Conservation (phyloP, 2,888 invertebrate genomes). For the Achlya flavicornis region DNA sequence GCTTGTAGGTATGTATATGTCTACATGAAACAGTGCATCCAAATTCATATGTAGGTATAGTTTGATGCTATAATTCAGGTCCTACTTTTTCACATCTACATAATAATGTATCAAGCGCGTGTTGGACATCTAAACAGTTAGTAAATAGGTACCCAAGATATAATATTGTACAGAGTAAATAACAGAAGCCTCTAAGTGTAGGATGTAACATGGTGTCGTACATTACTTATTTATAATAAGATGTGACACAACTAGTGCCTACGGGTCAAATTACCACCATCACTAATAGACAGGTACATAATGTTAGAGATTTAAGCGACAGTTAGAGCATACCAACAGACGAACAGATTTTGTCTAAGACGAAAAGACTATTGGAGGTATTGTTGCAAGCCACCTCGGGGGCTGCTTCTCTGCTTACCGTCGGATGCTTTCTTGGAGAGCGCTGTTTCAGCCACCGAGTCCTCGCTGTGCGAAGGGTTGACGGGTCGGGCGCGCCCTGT, state of each 20-base stretch:
- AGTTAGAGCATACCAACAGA: slow-evolving; percentile 66
- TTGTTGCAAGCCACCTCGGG: slow-evolving; percentile 37
- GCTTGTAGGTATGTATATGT: slow-evolving; percentile 17
- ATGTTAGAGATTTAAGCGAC: slow-evolving; percentile 61
- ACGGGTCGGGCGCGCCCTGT: slow-evolving; percentile 67
- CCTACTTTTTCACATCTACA: slow-evolving; percentile 1
- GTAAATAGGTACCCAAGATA: background rate
- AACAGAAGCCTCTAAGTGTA: slow-evolving; percentile 7
- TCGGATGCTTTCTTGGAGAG: slow-evolving; percentile 92
- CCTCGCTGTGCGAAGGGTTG: slow-evolving; percentile 91
- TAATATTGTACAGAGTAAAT: background rate
- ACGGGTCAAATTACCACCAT: slow-evolving; percentile 16
- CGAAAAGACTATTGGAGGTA: slow-evolving; percentile 52
- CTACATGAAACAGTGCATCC: slow-evolving; percentile 29
- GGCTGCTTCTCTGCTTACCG: slow-evolving; percentile 85
- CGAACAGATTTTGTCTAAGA: slow-evolving; percentile 57
- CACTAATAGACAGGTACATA: slow-evolving; percentile 40
- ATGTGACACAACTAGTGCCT: slow-evolving; percentile 9
- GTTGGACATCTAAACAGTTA: background rate
- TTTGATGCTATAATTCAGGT: slow-evolving; percentile 15
- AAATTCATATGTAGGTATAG: slow-evolving; percentile 13
- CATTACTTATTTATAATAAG: slow-evolving; percentile 3
- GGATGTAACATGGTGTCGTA: background rate
- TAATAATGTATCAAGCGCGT: background rate
- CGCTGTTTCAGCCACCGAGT: slow-evolving; percentile 91